Conservation (phyloP, 2,888 invertebrate species). For the Trisateles emortualis region DNA sequence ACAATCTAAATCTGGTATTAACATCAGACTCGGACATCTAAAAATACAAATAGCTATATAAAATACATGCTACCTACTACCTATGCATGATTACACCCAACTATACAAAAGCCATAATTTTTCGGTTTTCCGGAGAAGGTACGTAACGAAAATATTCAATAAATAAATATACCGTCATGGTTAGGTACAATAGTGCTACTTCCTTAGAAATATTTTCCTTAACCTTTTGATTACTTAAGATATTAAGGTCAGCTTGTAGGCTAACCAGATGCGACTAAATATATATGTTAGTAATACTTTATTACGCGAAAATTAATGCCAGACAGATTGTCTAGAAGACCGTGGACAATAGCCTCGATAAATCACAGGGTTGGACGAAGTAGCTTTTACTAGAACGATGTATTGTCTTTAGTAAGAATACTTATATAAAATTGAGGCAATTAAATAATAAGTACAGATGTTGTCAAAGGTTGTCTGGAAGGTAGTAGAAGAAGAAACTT, state of each 20-base stretch:
- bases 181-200: not conserved
- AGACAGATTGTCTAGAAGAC: conserved; percentile 3
- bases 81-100: no score
- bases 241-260: not conserved
- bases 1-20: no score
- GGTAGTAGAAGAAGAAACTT: no score
- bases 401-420: not conserved
- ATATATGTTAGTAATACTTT: not conserved
- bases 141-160: no score
- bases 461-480: no score
- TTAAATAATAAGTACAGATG: no score
- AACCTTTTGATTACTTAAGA: not conserved
- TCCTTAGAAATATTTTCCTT: not conserved
- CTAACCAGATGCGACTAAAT: not conserved
- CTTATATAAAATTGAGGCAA: not conserved
- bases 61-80: no score
- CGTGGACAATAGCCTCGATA: conserved; percentile 9
- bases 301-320: conserved; percentile 6
- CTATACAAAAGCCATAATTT: no score
- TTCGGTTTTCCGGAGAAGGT: no score
- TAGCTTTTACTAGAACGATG: not conserved
- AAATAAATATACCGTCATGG: not conserved
- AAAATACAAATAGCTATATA: no score
- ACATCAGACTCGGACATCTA: no score
- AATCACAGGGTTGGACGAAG: conserved; percentile 4